Evolutionary conservation across 1,140 invertebrate genomes (phyloP).

Genomic region (Zophobas morio): DNA sequence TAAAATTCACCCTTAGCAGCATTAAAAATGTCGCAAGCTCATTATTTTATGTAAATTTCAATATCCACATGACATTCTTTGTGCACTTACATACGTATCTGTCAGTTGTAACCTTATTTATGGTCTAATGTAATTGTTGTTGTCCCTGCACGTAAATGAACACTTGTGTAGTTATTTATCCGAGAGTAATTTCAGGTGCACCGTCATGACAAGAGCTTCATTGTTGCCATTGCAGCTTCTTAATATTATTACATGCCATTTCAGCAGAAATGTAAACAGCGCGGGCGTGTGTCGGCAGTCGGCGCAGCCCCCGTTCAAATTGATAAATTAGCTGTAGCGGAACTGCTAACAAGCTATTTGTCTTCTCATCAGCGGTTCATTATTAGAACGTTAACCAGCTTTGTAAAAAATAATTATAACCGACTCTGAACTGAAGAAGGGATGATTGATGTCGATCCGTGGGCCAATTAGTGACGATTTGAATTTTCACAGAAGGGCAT

Average conservation of each 20-base stretch:
- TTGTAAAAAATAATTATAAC: conserved; percentile 40
- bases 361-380: conserved; percentile 47
- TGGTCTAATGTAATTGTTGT: no score
- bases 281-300: conserved; percentile 41
- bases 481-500: conserved; percentile 17
- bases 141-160: no score
- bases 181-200: no score
- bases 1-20: no score
- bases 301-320: conserved; percentile 46
- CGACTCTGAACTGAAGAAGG: conserved; percentile 17
- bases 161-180: no score
- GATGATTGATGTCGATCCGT: conserved; percentile 30
- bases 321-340: conserved; percentile 46
- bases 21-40: no score
- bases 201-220: not conserved
- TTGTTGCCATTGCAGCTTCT: not conserved
- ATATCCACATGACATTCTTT: no score
- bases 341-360: conserved; percentile 48
- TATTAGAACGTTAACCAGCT: conserved; percentile 43
- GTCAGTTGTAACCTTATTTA: no score
- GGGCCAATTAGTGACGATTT: conserved; percentile 31
- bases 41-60: no score
- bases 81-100: no score
- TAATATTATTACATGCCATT: not conserved
- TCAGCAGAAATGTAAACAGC: conserved; percentile 32